These are phyloP conservation scores for Gymnopithys bicolor DNA, from an alignment of 2,797 vertebrate species.

Conservation along the genomic window DNA sequence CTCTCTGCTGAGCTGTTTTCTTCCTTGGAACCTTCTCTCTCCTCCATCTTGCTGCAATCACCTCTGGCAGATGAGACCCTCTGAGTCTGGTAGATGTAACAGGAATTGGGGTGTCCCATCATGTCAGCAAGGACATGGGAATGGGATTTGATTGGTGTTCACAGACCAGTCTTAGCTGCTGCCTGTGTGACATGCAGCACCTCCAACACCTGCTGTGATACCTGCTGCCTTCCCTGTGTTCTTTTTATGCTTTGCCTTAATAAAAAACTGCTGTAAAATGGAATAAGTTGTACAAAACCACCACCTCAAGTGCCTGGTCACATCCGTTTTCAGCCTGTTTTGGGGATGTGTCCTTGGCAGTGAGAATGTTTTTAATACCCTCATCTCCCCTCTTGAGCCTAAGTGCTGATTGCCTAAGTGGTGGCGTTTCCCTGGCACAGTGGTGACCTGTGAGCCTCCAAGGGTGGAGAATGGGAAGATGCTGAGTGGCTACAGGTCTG, in stretches of 20 bases:
- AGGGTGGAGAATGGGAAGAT: background rate
- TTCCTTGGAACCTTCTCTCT: background rate
- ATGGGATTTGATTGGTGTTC: rapidly evolving
- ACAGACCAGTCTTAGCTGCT: background rate
- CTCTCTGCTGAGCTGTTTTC: background rate
- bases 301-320: rapidly evolving
- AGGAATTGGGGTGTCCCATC: background rate
- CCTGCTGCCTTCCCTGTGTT: background rate
- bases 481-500: background rate
- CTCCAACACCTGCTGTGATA: background rate
- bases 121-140: rapidly evolving
- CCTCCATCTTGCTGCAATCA: background rate
- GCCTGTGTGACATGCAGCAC: rapidly evolving
- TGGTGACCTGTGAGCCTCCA: background rate
- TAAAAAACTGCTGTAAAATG: rapidly evolving
- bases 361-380: rapidly evolving
- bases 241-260: background rate
- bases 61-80: background rate
- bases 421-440: background rate
- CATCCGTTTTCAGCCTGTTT: background rate
- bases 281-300: rapidly evolving
- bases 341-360: rapidly evolving
- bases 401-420: rapidly evolving
- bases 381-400: rapidly evolving
- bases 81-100: background rate